These are phyloP conservation scores for Acropternis orthonyx DNA, from an alignment of 2,797 vertebrate genomes.

Conservation along the genomic window DNA sequence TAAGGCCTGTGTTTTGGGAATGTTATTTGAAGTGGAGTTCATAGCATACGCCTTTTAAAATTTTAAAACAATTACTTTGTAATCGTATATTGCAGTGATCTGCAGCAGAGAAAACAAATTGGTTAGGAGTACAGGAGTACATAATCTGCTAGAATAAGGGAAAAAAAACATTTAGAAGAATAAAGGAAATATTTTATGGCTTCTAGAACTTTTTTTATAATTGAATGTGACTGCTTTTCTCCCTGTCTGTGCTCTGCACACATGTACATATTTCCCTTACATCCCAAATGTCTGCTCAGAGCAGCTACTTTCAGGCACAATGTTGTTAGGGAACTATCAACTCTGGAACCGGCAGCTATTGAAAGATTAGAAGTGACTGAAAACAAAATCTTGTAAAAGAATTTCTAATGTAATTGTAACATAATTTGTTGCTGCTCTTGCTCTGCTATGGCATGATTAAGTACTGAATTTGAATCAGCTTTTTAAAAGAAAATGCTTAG, in stretches of 20 bases:
- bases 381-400: slow-evolving; percentile 50
- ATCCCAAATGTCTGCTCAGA: neutral
- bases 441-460: slow-evolving; percentile 22
- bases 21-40: neutral
- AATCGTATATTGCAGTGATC: neutral
- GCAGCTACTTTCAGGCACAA: slow-evolving; percentile 3
- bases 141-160: neutral
- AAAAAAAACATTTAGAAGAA: neutral
- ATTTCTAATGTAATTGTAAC: slow-evolving; percentile 56
- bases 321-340: slow-evolving; percentile 20
- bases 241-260: neutral
- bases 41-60: neutral
- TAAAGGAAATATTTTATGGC: neutral
- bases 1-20: neutral
- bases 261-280: neutral
- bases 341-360: neutral
- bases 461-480: slow-evolving; percentile 48
- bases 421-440: slow-evolving; percentile 53
- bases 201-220: neutral
- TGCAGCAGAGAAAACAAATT: neutral
- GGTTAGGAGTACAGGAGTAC: neutral
- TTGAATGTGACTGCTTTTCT: neutral
- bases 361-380: slow-evolving; percentile 46
- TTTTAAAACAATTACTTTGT: neutral
- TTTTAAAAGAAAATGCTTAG: slow-evolving; percentile 55